Evolutionary conservation across 2,113 vertebrate genomes (phyloP), one percentile per base, ranked within the genome.

Genomic region (Mesitornis unicolor): DNA sequence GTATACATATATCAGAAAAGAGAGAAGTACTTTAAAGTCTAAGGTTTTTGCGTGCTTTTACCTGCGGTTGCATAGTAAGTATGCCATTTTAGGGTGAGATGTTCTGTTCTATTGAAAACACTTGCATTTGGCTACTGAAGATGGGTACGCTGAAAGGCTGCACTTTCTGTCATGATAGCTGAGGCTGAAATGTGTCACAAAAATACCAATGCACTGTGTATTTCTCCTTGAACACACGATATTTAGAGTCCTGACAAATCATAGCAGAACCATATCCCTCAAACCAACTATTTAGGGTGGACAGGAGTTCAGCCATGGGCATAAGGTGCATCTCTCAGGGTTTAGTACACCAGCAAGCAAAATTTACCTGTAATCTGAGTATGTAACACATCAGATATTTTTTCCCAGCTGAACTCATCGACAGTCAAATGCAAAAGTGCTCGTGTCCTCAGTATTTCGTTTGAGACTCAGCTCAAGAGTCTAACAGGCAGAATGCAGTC

Each of bases 351-450:
- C 53, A 71, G 43, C 50, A 67, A 45, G 7, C 1, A 43, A 56
- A 35, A 36, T 67, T 42, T 31, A 6, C 38, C 42, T 38, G 17
- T 38, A 71, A 93, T 33, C 31, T 48, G 68, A 81, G 14, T 31
- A 14, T 2, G 0, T 28, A 81, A 47, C 7, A 29, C 10, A 61
- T 38, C 28, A 33, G 31, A 14, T 0, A 5, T 14, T 68, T 63
- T 78, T 33, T 33, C 33, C 40, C 36, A 29, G 14, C 18, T 74
- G 59, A 70, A 10, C 60, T 90, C 31, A 57, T 70, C 50, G 63
- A 35, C 63, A 67, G 20, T 42, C 67, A 80, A 78, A 65, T 59
- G 43, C 47, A 75, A 53, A 40, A 70, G 16, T 35, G 33, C 24
- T 25, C 16, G 0, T 63, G 18, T 21, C 83, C 51, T 29, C 3